These are phyloP conservation scores for Frankliniella intonsa DNA, from an alignment of 2,888 invertebrate genomes.

Conservation along the genomic window DNA sequence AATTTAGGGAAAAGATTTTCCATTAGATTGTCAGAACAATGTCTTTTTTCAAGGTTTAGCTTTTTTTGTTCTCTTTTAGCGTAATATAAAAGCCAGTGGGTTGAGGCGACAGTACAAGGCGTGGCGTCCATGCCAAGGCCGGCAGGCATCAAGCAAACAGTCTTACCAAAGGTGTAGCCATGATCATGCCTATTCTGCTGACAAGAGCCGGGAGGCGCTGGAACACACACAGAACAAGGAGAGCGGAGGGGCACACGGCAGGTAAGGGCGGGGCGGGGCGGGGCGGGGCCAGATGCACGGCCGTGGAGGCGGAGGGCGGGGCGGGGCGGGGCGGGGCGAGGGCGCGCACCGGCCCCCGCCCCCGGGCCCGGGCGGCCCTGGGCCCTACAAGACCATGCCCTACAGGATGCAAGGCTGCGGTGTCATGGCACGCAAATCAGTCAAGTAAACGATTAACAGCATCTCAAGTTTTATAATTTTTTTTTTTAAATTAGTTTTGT, in stretches of 20 bases:
- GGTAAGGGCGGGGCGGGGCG: too few relatives aligned
- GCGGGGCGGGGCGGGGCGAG: background rate
- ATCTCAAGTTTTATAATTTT: too few relatives aligned
- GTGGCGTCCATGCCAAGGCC: slow-evolving; percentile 27
- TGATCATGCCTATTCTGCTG: slow-evolving; percentile 93
- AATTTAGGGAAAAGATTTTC: background rate
- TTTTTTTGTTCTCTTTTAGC: background rate
- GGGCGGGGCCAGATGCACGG: too few relatives aligned
- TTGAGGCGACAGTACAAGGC: slow-evolving; percentile 33
- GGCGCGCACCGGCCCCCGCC: background rate
- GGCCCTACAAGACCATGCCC: background rate
- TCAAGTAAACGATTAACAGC: too few relatives aligned
- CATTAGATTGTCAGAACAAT: background rate
- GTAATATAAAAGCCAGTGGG: slow-evolving; percentile 32
- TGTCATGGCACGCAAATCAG: too few relatives aligned
- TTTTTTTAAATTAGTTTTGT: too few relatives aligned
- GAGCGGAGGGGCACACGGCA: background rate
- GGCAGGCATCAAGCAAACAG: slow-evolving; percentile 33
- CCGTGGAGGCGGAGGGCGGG: too few relatives aligned
- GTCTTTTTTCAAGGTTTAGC: slow-evolving; percentile 1
- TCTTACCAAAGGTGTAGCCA: slow-evolving; percentile 94
- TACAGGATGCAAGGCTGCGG: background rate
- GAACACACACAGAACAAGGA: slow-evolving; percentile 46
- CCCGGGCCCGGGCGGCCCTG: background rate
- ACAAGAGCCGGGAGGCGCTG: slow-evolving; percentile 94